Conservation (phyloP, 2,113 vertebrate genomes). For the Cheirogaleus medius region DNA sequence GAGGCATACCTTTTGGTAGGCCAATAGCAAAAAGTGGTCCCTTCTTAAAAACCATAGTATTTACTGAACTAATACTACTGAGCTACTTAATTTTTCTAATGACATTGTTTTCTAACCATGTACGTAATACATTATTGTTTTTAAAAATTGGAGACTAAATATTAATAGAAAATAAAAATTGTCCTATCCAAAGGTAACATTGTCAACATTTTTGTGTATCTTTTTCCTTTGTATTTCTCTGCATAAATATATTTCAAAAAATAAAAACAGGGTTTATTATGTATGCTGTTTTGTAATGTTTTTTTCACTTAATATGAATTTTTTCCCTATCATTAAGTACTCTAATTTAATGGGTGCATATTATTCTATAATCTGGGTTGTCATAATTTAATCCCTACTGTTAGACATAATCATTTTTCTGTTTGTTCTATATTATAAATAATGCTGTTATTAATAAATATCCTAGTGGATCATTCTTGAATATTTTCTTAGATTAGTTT, state of each 20-base stretch:
- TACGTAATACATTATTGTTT: background rate
- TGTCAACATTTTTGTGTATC: background rate
- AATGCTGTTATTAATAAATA: background rate
- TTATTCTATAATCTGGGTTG: slow-evolving; percentile 14
- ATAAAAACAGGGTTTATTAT: background rate
- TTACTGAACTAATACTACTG: background rate
- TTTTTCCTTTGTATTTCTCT: background rate
- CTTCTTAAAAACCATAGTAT: background rate
- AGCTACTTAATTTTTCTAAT: slow-evolving; percentile 23
- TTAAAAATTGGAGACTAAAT: background rate
- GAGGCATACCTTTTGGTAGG: background rate
- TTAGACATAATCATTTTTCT: background rate
- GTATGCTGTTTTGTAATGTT: background rate
- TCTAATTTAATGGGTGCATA: background rate
- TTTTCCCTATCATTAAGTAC: slow-evolving; percentile 32
- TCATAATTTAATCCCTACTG: slow-evolving; percentile 7
- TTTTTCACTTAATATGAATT: slow-evolving; percentile 26
- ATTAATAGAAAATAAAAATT: slow-evolving; percentile 22
- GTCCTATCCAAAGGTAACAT: background rate
- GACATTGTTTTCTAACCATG: background rate
- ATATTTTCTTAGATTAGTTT: background rate
- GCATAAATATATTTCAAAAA: slow-evolving; percentile 13
- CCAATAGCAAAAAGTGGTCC: background rate
- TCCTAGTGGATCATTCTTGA: background rate
- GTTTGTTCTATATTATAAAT: slow-evolving; percentile 20